phyloP scores from a whole-genome alignment of 2,888 invertebrate genomes.

The Portevinia maculata region DNA sequence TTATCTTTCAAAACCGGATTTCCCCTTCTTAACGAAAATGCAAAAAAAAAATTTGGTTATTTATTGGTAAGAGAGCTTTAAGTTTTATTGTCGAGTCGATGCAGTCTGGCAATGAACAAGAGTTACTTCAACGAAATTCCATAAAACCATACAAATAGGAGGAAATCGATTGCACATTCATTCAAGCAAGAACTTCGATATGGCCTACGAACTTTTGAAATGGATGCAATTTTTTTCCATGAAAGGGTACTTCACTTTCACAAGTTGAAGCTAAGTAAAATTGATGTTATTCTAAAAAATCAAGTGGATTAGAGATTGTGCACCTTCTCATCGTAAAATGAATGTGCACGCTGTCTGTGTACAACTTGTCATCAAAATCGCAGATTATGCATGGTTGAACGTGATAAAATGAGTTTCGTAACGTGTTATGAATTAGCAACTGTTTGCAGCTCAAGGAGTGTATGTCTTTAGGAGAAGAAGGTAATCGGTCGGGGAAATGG shows the following conservation, averaged over 20 bases:
- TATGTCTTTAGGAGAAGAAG: neutral
- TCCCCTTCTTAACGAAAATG: too few species aligned
- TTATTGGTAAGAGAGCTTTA: conserved; percentile 9
- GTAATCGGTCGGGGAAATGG: neutral
- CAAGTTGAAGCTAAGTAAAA: too few species aligned
- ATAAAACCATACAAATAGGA: neutral
- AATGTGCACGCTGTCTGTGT: neutral
- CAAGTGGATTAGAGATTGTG: conserved; percentile 8
- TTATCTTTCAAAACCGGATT: too few species aligned
- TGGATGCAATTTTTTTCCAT: neutral
- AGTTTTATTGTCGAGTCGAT: neutral
- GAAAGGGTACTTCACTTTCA: neutral
- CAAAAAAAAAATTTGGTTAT: too few species aligned
- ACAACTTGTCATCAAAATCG: neutral
- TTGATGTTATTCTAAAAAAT: conserved; percentile 19
- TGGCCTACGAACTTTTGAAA: conserved; percentile 13
- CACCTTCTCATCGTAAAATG: neutral
- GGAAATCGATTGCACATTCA: neutral
- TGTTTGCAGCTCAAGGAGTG: neutral
- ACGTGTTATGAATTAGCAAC: neutral
- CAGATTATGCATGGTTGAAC: neutral
- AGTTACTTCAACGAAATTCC: conserved; percentile 1
- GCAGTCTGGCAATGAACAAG: neutral
- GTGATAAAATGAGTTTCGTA: conserved; percentile 4
- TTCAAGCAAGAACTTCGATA: neutral